Percentiles rank a stretch among this genome's conserved stretches.
phyloP scores from a whole-genome alignment of 2,113 vertebrate species.

The Aphelocoma coerulescens region DNA sequence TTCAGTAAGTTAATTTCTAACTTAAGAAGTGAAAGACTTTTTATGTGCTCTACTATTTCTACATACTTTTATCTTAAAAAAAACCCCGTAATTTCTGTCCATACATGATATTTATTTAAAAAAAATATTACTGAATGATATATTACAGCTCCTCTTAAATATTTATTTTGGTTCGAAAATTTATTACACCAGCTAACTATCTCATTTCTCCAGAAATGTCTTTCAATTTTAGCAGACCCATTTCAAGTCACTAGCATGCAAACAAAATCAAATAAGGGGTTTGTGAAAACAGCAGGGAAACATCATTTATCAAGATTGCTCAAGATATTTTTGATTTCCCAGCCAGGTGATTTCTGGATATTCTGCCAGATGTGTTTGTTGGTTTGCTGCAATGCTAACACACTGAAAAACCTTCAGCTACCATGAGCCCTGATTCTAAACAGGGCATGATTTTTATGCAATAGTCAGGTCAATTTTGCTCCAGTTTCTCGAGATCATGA shows the following conservation, averaged over 20 bases:
- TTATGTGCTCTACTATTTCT: neutral
- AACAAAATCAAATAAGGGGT: neutral
- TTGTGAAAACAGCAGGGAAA: neutral
- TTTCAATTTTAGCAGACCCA: neutral
- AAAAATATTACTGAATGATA: neutral
- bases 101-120: neutral
- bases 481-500: accelerated
- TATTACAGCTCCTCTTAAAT: neutral
- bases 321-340: neutral
- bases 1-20: neutral
- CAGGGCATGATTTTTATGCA: neutral
- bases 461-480: neutral
- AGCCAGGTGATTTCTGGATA: neutral
- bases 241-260: neutral
- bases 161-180: neutral
- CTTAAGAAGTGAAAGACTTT: neutral
- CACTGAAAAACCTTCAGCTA: neutral
- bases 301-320: accelerated
- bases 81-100: neutral
- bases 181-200: neutral
- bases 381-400: neutral
- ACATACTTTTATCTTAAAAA: neutral
- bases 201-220: neutral
- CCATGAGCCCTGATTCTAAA: neutral
- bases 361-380: neutral